A percentile compares a stretch with the other conserved stretches of the same genome.
Conservation (phyloP, 2,888 invertebrate genomes). For the Meliscaeva auricollis region DNA sequence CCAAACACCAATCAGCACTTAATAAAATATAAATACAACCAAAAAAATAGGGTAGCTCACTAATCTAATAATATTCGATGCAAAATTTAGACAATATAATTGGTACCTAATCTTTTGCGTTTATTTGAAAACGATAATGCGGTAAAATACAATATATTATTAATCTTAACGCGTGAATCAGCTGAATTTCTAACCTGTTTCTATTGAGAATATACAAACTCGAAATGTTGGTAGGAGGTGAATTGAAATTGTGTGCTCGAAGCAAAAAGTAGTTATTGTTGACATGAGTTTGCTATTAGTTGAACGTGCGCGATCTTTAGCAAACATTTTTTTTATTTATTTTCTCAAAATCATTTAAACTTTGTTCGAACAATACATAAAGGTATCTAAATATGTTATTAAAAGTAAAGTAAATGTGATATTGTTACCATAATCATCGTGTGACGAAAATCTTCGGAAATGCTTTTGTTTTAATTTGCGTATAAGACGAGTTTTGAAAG, state of each 20-base stretch:
- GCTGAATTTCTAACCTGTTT: conserved; percentile 21
- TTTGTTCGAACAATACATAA: too few relatives aligned
- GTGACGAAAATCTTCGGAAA: too few relatives aligned
- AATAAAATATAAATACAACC: neutral
- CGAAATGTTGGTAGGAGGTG: neutral
- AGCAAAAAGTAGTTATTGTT: conserved; percentile 2
- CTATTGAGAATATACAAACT: neutral
- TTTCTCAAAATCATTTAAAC: neutral
- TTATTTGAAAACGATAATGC: too few relatives aligned
- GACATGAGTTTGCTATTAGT: conserved; percentile 5
- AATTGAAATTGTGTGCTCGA: too few relatives aligned
- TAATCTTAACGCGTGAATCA: neutral
- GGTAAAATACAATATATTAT: neutral
- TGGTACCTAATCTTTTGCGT: neutral
- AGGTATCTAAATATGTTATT: too few relatives aligned
- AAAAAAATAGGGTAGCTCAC: neutral
- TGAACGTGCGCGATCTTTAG: neutral
- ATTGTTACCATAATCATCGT: too few relatives aligned
- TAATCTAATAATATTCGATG: neutral
- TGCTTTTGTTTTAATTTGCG: too few relatives aligned
- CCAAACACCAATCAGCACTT: neutral
- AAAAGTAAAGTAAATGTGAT: too few relatives aligned
- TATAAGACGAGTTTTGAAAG: too few relatives aligned
- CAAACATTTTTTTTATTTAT: neutral
- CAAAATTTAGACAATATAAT: neutral